Base-by-base conservation (phyloP, 2,797 vertebrate genomes). In the Chrysocyon brachyurus region DNA sequence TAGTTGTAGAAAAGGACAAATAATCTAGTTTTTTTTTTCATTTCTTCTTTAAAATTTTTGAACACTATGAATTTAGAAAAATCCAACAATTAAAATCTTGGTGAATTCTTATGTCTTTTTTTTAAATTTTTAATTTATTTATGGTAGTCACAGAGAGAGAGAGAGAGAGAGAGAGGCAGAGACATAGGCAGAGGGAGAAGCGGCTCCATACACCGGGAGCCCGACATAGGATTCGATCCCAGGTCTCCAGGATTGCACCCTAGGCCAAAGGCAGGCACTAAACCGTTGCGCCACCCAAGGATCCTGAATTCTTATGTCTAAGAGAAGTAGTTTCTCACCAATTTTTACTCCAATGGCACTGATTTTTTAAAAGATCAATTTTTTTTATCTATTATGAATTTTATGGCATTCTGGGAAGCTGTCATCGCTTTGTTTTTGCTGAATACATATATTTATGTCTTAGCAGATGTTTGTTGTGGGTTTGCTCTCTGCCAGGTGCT, bases 341-440 rank as follows among this genome's bases (percentile, higher is more conserved):
- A 12, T 28, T 52, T 87, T 57, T 61, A 79, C 36, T 40, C 16
- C 52, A 87, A 54, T 63, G 14, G 19, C 15, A 0, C 19, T 24
- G 26, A 17, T 64, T 83, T 46, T 24, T 14, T 0, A 1, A 46
- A 40, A 31, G 46, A 26, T 16, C 3, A 46, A 46, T 68, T 26
- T 46, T 46, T 82, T 52, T 72, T 24, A 68, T 24, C 12, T 54
- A 16, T 68, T 36, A 56, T 87, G 22, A 82, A 36, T 95, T 68
- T 17, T 64, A 87, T 68, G 70, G n/a, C 11, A 82, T 82, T 33
- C 31, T 49, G 49, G 49, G 24, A 83, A 26, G 22, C 33, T n/a
- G 63, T 82, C 49, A 28, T 87, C 28, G 36, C 52, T 93, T 87
- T 75, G 15, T 36, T 77, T 92, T 92, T 90, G 36, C 24, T 90